Percentiles rank a stretch among this genome's conserved stretches.
Conservation (phyloP, 2,113 vertebrate species). For the Microcebus griseorufus region DNA sequence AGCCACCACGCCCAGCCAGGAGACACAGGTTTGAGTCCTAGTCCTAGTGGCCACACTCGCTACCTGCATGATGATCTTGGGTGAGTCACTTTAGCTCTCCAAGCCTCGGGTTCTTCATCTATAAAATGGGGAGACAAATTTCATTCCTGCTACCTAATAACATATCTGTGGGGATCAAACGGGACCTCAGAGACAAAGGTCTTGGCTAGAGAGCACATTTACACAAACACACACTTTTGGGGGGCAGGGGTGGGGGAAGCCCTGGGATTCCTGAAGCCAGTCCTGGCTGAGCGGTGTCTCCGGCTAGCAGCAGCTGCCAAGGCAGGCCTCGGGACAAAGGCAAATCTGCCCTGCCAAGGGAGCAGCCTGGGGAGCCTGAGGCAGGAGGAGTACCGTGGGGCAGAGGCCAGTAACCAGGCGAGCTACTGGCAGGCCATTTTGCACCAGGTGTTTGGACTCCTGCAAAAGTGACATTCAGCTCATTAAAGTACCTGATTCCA, state of each 20-base stretch:
- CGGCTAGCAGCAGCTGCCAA: fast-evolving
- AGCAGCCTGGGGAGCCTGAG: fast-evolving
- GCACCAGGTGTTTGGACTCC: neutral
- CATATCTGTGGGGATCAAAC: neutral
- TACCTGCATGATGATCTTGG: neutral
- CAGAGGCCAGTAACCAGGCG: neutral
- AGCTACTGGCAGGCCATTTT: neutral
- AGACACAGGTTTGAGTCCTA: neutral
- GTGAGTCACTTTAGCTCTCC: no score
- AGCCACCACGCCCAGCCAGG: no score
- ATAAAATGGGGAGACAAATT: neutral
- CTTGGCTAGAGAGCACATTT: neutral
- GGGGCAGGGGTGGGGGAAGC: neutral
- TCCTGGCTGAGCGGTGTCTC: no score
- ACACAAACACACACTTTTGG: neutral
- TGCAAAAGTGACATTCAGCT: neutral
- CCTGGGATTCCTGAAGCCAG: neutral
- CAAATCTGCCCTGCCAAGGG: neutral
- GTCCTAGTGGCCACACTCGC: neutral
- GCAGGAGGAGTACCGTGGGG: fast-evolving
- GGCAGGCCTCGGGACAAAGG: neutral
- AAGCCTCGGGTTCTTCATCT: neutral
- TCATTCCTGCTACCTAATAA: neutral
- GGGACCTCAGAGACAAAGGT: neutral
- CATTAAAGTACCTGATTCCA: neutral